Base-by-base conservation (phyloP, 2,797 vertebrate species). In the Tamandua tetradactyla region DNA sequence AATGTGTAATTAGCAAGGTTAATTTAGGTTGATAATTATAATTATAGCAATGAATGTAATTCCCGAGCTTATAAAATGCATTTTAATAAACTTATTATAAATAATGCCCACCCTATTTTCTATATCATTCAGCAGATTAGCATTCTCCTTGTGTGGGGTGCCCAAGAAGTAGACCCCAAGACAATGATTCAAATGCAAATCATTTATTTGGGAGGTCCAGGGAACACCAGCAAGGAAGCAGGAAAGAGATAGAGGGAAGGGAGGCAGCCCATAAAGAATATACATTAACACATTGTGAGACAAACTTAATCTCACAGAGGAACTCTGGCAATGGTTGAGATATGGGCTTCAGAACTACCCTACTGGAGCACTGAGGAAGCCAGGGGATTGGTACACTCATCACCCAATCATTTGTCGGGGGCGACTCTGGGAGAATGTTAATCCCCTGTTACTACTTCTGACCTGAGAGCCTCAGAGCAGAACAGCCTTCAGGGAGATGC, bases 1-100 rank as follows among this genome's bases (percentile, higher is more conserved):
- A 92, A 75, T 22, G 37, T 76, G 10, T 74, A 87, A 87, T 89
- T 92, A 80, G 37, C 30, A 93, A 93, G 62, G 23, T 86, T 91
- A 93, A 71, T 37, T 91, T 92, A 68, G 11, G 0, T 87, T 78
- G 68, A 49, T 74, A 66, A 57, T 92, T 87, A 69, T 55, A 79
- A 94, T 93, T 72, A 44, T 27, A 64, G 6, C 22, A 91, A 78
- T 57, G 27, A 91, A 87, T 61, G 0, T 44, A 95, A 71, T 94
- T 17, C 7, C 23, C 52, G 74, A 32, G 15, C 2, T 87, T 71
- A 69, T 42, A 71, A 87, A 89, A 52, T 89, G 11, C 13, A 82
- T 89, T 93, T 93, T 93, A 87, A 79, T 83, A 86, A 52, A n/a
- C 23, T 57, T 75, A 42, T 30, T 79, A 3, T 71, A 71, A 27